Percentiles rank a stretch among this genome's conserved stretches.
Conservation (phyloP, 2,113 vertebrate species). For the Brevimyrus niger region DNA sequence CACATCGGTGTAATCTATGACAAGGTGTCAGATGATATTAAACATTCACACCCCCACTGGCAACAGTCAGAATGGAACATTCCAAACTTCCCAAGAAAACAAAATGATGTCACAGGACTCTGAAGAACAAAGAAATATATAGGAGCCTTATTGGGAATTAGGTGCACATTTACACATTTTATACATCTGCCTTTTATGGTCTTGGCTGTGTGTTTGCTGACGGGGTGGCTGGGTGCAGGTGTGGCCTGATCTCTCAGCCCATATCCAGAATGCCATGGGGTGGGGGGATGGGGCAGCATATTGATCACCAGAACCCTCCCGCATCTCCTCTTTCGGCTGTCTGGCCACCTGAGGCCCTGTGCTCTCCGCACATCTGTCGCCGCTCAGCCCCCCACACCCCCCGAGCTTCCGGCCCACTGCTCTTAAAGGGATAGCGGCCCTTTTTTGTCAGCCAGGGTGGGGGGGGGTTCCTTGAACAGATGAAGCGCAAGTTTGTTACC, state of each 20-base stretch:
- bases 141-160: neutral
- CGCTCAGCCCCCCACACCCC: neutral
- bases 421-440: conserved; percentile 10
- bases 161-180: neutral
- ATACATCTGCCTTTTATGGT: neutral
- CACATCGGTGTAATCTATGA: neutral
- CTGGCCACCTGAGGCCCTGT: conserved; percentile 25
- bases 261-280: neutral
- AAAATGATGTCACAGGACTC: neutral
- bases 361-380: conserved; percentile 22
- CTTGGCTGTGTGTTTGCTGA: neutral
- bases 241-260: neutral
- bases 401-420: neutral
- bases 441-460: neutral
- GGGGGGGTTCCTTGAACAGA: neutral
- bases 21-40: neutral
- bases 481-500: neutral
- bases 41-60: neutral
- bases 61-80: neutral
- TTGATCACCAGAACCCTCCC: neutral
- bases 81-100: neutral
- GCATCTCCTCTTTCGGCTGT: neutral
- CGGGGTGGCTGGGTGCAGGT: neutral
- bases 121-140: neutral
- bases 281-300: neutral